These are phyloP conservation scores for Drosophila mayri DNA, from an alignment of 1,140 invertebrate species.

Conservation along the genomic window DNA sequence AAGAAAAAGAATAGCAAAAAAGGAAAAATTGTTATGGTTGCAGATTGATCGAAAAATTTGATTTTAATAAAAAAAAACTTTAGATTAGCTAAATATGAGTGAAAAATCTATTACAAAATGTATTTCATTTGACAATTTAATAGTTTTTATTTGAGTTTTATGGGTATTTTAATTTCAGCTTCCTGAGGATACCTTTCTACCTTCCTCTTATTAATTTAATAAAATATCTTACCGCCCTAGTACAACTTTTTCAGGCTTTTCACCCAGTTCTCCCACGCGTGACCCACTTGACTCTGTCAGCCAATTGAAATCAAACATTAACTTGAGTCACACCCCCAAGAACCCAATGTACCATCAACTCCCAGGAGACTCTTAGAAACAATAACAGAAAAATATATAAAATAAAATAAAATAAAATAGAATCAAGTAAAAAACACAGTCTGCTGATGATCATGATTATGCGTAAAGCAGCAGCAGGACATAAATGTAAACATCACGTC, in stretches of 20 bases:
- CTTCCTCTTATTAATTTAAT: not conserved
- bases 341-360: not conserved
- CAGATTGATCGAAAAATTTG: too few species aligned
- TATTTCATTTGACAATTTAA: not conserved
- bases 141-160: not conserved
- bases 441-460: conserved; percentile 75
- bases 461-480: conserved; percentile 67
- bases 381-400: conserved; percentile 20
- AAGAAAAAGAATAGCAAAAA: too few species aligned
- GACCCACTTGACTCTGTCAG: conserved; percentile 30
- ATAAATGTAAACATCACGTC: conserved; percentile 83
- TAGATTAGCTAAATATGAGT: too few species aligned
- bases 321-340: not conserved
- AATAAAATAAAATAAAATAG: conserved; percentile 13
- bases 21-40: too few species aligned
- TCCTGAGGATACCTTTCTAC: not conserved
- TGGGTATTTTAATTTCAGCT: not conserved
- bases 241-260: not conserved
- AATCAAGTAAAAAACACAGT: conserved; percentile 14
- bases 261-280: conserved; percentile 6
- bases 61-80: too few species aligned
- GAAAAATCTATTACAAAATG: too few species aligned
- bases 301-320: conserved; percentile 2
- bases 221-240: not conserved
- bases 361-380: not conserved